Evolutionary conservation across 2,113 vertebrate species (phyloP).

Genomic region (Cyprinodon variegatus): DNA sequence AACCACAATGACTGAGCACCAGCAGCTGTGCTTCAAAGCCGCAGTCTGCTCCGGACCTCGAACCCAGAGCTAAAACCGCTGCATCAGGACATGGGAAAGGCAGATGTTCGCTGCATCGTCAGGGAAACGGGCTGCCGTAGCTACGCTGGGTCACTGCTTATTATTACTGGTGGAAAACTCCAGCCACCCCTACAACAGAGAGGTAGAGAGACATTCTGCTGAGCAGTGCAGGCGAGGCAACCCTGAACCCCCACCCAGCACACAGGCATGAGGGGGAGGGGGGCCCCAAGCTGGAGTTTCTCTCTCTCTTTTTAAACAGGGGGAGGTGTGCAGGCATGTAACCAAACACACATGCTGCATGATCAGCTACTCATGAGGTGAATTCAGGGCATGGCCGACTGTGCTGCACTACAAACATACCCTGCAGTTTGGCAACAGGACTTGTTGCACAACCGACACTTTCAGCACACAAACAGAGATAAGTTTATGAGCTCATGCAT

Average conservation of each 20-base stretch:
- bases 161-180: conserved; percentile 70
- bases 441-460: conserved; percentile 58
- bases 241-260: conserved; percentile 16
- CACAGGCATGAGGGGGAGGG: conserved; percentile 6
- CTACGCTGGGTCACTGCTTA: conserved; percentile 23
- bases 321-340: conserved; percentile 62
- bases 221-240: conserved; percentile 62
- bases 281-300: conserved; percentile 56
- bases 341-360: conserved; percentile 61
- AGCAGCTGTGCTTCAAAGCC: conserved; percentile 16
- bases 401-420: conserved; percentile 44
- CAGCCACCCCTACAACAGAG: conserved; percentile 51
- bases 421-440: conserved; percentile 54
- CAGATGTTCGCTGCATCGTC: conserved; percentile 28
- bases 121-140: conserved; percentile 24
- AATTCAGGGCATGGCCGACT: conserved; percentile 46
- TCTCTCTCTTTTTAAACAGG: conserved; percentile 38
- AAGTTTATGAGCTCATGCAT: conserved; percentile 12
- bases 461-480: conserved; percentile 39
- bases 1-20: conserved; percentile 36
- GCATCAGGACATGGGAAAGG: conserved; percentile 32
- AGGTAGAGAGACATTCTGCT: conserved; percentile 67
- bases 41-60: conserved; percentile 11
- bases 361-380: conserved; percentile 45
- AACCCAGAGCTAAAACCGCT: conserved; percentile 15